Evolutionary conservation across 2,888 invertebrate genomes (phyloP).

Genomic region (Ametastegia equiseti): DNA sequence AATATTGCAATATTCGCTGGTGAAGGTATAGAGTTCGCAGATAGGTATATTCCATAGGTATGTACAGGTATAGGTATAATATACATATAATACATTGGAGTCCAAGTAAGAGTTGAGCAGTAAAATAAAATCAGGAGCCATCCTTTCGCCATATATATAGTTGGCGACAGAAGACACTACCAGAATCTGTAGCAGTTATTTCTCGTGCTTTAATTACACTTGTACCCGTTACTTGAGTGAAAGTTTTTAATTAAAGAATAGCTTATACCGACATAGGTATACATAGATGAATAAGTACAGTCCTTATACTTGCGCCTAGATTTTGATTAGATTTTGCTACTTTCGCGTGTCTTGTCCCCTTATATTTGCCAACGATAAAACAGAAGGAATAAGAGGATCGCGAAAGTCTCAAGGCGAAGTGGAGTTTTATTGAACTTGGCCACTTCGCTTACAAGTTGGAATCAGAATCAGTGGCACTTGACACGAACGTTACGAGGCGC

Average conservation of each 20-base stretch:
- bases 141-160: conserved; percentile 5
- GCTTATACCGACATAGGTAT: neutral
- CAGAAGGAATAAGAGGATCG: conserved; percentile 11
- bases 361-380: neutral
- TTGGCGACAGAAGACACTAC: neutral
- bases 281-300: conserved; percentile 1
- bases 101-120: conserved; percentile 21
- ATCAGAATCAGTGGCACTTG: conserved; percentile 22
- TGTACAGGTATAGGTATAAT: neutral
- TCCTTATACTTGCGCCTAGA: neutral
- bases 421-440: conserved; percentile 22
- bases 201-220: conserved; percentile 16
- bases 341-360: conserved; percentile 9
- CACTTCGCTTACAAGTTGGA: conserved; percentile 18
- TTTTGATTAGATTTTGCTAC: conserved; percentile 23
- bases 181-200: neutral
- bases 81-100: neutral
- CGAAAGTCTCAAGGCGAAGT: conserved; percentile 14
- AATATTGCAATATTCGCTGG: conserved; percentile 18
- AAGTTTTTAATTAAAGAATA: conserved; percentile 43
- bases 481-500: conserved; percentile 12
- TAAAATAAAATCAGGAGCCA: conserved; percentile 5
- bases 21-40: too few species aligned
- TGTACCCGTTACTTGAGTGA: conserved; percentile 20
- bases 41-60: neutral